Evolutionary conservation across 1,140 invertebrate species (phyloP).

Genomic region (Drosophila albomicans): DNA sequence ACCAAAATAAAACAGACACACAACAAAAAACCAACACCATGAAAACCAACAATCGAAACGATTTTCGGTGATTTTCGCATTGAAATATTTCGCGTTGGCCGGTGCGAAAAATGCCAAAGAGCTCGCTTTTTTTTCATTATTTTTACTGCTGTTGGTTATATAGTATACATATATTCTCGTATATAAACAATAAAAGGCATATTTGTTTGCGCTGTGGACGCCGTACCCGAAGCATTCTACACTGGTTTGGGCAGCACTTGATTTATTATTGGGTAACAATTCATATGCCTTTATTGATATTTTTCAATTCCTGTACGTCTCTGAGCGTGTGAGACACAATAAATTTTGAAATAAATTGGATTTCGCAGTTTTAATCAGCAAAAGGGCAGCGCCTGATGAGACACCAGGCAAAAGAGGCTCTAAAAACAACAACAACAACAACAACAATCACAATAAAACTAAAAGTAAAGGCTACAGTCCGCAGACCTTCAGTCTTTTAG

Average conservation of each 20-base stretch:
- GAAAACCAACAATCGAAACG: constrained; percentile 45
- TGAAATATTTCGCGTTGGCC: constrained; percentile 74
- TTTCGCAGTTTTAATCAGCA: constrained; percentile 82
- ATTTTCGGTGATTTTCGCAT: constrained; percentile 81
- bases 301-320: constrained; percentile 80
- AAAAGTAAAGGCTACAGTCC: constrained; percentile 11
- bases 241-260: constrained; percentile 49
- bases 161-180: constrained; percentile 27
- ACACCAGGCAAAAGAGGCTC: constrained; percentile 30
- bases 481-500: constrained; percentile 28
- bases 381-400: constrained; percentile 72
- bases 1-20: neutral
- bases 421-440: neutral
- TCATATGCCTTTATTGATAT: constrained; percentile 83
- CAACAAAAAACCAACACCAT: neutral
- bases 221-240: neutral
- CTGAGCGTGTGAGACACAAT: constrained; percentile 80
- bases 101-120: constrained; percentile 77
- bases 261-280: constrained; percentile 83
- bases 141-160: constrained; percentile 12
- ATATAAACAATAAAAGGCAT: constrained; percentile 79
- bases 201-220: constrained; percentile 68
- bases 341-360: constrained; percentile 83
- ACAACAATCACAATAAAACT: constrained; percentile 10
- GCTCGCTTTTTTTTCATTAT: constrained; percentile 26